Percentiles rank a stretch among this genome's conserved stretches.
Conservation (phyloP, 2,888 invertebrate species). For the Pegoplata infirma region DNA sequence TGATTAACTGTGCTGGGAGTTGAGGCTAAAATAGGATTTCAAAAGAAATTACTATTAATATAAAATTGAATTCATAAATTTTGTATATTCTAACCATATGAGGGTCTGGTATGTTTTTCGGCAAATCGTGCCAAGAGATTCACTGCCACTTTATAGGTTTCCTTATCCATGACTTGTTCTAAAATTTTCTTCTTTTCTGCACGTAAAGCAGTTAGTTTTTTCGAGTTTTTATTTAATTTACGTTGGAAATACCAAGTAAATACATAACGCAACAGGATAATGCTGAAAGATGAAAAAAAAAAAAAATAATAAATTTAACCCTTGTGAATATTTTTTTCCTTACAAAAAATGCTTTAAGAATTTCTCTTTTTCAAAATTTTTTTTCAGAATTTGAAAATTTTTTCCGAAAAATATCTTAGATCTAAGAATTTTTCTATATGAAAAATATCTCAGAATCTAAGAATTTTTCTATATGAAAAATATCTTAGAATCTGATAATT, state of each 20-base stretch:
- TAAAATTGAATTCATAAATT: background rate
- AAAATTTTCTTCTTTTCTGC: slow-evolving; percentile 92
- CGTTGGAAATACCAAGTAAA: slow-evolving; percentile 94
- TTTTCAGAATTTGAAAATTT: too few species aligned
- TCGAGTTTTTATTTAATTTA: slow-evolving; percentile 87
- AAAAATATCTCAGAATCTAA: too few species aligned
- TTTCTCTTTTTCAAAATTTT: too few species aligned
- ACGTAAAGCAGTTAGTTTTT: slow-evolving; percentile 84
- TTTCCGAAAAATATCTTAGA: too few species aligned
- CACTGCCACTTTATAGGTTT: slow-evolving; percentile 92
- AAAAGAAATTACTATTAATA: background rate
- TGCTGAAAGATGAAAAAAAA: slow-evolving; percentile 80
- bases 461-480: too few species aligned
- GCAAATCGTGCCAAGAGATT: slow-evolving; percentile 77
- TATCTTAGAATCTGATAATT: too few species aligned
- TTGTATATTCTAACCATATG: slow-evolving; percentile 43
- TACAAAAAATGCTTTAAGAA: too few species aligned
- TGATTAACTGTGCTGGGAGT: slow-evolving; percentile 32
- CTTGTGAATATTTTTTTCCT: too few species aligned
- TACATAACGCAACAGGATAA: slow-evolving; percentile 86
- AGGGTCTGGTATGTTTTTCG: slow-evolving; percentile 69
- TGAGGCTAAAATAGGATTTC: slow-evolving; percentile 18
- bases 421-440: too few species aligned
- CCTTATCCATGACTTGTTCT: slow-evolving; percentile 97
- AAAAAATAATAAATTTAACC: too few species aligned